Evolutionary conservation across 1,140 invertebrate species (phyloP).

Genomic region (Pseudomyrmex flavicornis): DNA sequence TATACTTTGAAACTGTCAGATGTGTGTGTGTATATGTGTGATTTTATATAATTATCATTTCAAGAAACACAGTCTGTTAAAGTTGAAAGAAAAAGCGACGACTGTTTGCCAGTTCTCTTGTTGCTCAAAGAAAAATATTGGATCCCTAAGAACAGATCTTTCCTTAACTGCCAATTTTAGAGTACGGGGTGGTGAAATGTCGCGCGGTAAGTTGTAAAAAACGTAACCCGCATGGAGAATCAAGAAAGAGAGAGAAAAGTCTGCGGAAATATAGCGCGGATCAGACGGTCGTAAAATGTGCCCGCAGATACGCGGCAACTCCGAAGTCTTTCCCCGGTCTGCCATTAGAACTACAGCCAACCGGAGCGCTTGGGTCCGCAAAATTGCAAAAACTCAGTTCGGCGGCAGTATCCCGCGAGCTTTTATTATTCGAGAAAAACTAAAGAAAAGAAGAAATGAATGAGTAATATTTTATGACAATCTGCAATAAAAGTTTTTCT

Average conservation of each 20-base stretch:
- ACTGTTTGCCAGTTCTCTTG: neutral
- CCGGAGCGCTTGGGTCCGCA: slow-evolving; percentile 1
- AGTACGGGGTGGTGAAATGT: neutral
- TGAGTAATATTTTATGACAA: neutral
- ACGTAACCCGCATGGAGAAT: slow-evolving; percentile 12
- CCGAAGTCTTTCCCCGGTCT: slow-evolving; percentile 15
- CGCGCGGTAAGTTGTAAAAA: slow-evolving; percentile 20
- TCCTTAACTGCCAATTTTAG: slow-evolving; percentile 37
- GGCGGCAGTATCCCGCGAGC: neutral
- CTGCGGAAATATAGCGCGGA: slow-evolving; percentile 30
- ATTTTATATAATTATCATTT: too few species aligned
- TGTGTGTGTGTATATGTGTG: too few species aligned
- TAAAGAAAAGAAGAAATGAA: neutral
- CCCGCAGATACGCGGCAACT: slow-evolving; percentile 8
- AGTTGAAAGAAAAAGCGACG: slow-evolving; percentile 2
- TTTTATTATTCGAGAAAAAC: slow-evolving; percentile 40
- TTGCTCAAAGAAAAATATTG: neutral
- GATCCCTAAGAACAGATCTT: neutral
- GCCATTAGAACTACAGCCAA: slow-evolving; percentile 11
- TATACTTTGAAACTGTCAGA: too few species aligned
- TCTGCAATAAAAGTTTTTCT: neutral
- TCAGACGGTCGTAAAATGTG: slow-evolving; percentile 46
- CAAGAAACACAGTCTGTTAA: neutral
- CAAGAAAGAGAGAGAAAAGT: slow-evolving; percentile 15
- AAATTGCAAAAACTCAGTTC: slow-evolving; percentile 31